Base-by-base conservation (phyloP, 2,888 invertebrate species). In the Orthosia gothica region DNA sequence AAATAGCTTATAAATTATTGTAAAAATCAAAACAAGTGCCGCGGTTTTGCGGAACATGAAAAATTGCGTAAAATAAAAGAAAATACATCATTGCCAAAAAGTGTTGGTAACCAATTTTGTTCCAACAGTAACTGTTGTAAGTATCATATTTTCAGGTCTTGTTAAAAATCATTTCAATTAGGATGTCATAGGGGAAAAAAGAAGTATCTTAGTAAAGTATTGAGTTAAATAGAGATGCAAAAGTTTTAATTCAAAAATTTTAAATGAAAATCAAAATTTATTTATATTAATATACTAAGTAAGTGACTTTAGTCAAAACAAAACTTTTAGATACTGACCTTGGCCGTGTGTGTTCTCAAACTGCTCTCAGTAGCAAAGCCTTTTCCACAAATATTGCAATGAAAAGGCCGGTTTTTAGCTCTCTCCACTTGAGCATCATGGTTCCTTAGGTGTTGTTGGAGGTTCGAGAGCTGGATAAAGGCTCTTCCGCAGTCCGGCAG, bases 351-450 rank as follows among this genome's bases (percentile, higher is more conserved):
- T 79, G 99, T 99, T 95, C 99, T 97, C 87, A 99, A 97, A 94
- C 99, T 99, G 94, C 99, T 99, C 93, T 99, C 99, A 62, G 99
- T 99, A 77, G 99, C 99, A 93, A 99, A 99, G 61, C 99, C 99
- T 93, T 99, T 99, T 74, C 99, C 99, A 95, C 99, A 99, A 89
- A 99, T 99, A 93, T 98, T 99, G 96, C 99, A 99, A 93, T 99
- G 99, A 96, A 99, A 99, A 70, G 99, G 99, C 81, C 99, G 97
- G 96, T 99, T 99, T 95, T 99, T 99, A 91, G 99, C 99, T 87
- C 99, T 97, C 92, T 99, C 99, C 85, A 99, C 98, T 94, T 99
- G 99, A 76, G 99, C 99, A 93, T 99, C 99, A 96, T 99, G 99
- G 96, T 99, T 99, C 86, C 99, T 97, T 84, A 99, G 97, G 94